Conservation (phyloP, 2,888 invertebrate species). For the Cabera pusaria region DNA sequence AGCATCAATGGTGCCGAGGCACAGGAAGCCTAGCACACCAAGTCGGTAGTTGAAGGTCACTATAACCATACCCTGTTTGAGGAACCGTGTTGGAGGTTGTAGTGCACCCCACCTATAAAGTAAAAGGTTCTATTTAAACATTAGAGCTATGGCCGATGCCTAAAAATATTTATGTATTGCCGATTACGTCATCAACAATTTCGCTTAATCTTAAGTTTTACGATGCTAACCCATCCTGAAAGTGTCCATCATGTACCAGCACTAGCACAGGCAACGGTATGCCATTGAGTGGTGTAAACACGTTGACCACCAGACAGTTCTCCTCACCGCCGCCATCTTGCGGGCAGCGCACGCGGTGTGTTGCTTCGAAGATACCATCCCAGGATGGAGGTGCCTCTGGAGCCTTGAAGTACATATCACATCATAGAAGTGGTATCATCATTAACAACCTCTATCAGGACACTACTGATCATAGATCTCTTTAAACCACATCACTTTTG, state of each 20-base stretch:
- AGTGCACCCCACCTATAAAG: conserved; percentile 67
- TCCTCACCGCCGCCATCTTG: conserved; percentile 60
- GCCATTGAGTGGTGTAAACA: conserved; percentile 58
- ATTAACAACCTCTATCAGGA: too few species aligned
- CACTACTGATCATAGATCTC: too few species aligned
- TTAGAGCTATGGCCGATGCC: too few species aligned
- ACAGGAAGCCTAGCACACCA: conserved; percentile 70
- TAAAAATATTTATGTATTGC: too few species aligned
- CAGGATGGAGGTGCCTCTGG: conserved; percentile 56
- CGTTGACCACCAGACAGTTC: conserved; percentile 71
- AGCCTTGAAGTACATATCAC: conserved; percentile 40
- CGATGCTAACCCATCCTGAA: conserved; percentile 56
- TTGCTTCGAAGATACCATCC: conserved; percentile 73
- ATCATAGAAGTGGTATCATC: too few species aligned
- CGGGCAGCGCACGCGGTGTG: conserved; percentile 60
- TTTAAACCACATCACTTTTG: too few species aligned
- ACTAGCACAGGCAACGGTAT: conserved; percentile 54
- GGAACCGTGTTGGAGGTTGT: conserved; percentile 48
- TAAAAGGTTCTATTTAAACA: too few species aligned
- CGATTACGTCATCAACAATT: too few species aligned
- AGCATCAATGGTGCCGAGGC: conserved; percentile 51
- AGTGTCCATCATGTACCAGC: conserved; percentile 73
- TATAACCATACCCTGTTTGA: conserved; percentile 52
- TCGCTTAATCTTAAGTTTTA: too few species aligned
- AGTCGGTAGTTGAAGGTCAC: conserved; percentile 71